Evolutionary conservation across 2,888 invertebrate species (phyloP).

Genomic region (Caenorhabditis becei): DNA sequence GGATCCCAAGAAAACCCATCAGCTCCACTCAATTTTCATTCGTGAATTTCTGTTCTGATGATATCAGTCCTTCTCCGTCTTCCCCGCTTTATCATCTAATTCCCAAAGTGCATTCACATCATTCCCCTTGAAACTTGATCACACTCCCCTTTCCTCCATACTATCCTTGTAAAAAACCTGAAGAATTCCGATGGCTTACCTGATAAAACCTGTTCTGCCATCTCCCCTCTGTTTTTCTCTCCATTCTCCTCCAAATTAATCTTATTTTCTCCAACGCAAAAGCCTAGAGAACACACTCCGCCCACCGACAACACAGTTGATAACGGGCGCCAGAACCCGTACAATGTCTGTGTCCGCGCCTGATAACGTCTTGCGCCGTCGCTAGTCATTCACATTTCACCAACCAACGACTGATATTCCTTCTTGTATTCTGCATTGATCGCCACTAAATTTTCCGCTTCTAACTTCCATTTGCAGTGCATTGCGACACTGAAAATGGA

Average conservation of each 20-base stretch:
- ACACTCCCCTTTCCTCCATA: neutral
- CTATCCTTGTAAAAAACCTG: neutral
- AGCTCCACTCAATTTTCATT: too few species aligned
- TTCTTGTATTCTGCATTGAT: neutral
- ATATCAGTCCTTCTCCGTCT: neutral
- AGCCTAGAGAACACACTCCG: constrained; percentile 27
- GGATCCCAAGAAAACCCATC: too few species aligned
- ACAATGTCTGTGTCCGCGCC: constrained; percentile 8
- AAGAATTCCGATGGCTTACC: neutral
- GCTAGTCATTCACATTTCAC: neutral
- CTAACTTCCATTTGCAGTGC: constrained; percentile 48
- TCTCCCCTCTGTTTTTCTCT: neutral
- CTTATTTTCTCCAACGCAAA: constrained; percentile 9
- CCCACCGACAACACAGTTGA: constrained; percentile 35
- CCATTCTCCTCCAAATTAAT: neutral
- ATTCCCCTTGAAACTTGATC: neutral
- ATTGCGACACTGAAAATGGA: constrained; percentile 38
- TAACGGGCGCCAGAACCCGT: constrained; percentile 13
- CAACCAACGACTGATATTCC: neutral
- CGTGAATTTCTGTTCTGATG: too few species aligned
- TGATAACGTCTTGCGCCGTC: neutral
- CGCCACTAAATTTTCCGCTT: constrained; percentile 45
- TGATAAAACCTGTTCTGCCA: neutral
- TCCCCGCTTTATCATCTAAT: neutral
- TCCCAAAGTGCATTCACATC: neutral